Conservation (phyloP, 1,140 invertebrate species). For the Apis dorsata region DNA sequence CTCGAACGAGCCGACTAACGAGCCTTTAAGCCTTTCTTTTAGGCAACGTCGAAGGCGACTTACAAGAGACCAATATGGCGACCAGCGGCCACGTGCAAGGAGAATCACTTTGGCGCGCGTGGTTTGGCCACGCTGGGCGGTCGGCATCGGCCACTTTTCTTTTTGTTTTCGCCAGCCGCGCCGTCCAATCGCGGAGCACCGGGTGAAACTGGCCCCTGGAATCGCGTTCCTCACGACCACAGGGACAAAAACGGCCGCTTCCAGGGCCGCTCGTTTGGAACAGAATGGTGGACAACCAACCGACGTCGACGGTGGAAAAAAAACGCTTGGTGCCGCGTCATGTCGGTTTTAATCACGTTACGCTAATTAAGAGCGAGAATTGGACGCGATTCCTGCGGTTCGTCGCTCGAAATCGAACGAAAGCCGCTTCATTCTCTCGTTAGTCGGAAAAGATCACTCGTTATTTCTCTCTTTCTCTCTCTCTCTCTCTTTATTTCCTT, state of each 20-base stretch:
- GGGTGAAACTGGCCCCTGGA: slow-evolving; percentile 47
- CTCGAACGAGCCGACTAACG: background rate
- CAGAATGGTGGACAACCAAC: slow-evolving; percentile 50
- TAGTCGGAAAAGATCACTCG: background rate
- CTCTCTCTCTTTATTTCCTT: background rate
- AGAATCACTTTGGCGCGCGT: slow-evolving; percentile 45
- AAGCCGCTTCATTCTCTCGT: slow-evolving; percentile 21
- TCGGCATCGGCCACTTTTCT: slow-evolving; percentile 46
- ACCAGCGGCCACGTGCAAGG: slow-evolving; percentile 25
- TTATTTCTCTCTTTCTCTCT: background rate
- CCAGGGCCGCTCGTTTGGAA: slow-evolving; percentile 52
- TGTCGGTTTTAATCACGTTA: slow-evolving; percentile 42
- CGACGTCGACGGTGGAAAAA: background rate
- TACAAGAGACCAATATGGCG: slow-evolving; percentile 33
- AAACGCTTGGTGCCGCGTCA: slow-evolving; percentile 22
- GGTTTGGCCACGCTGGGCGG: slow-evolving; percentile 53
- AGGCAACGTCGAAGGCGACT: background rate
- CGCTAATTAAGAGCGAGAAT: slow-evolving; percentile 39
- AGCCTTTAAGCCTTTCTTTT: background rate
- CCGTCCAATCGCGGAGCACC: slow-evolving; percentile 49
- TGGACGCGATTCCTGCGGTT: slow-evolving; percentile 14
- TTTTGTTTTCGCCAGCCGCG: slow-evolving; percentile 43
- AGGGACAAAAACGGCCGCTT: slow-evolving; percentile 62
- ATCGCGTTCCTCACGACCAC: slow-evolving; percentile 45
- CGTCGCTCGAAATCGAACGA: slow-evolving; percentile 16